A percentile compares a stretch with the other conserved stretches of the same genome.
phyloP scores from a whole-genome alignment of 2,113 vertebrate genomes.

The Laterallus jamaicensis region DNA sequence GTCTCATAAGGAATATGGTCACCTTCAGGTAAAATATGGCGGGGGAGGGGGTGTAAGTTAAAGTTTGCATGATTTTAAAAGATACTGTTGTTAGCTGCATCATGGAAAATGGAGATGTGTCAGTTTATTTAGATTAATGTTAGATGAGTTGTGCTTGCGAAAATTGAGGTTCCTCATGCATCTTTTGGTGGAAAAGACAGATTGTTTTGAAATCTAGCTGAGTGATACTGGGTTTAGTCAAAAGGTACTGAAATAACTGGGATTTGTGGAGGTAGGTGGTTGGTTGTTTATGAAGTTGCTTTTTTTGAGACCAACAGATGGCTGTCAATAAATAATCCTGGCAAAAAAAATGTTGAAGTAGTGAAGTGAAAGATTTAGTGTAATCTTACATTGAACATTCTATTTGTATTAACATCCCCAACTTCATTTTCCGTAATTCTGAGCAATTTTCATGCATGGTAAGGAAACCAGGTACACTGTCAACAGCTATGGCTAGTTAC shows the following conservation, averaged over 20 bases:
- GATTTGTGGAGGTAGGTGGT: neutral
- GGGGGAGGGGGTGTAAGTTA: neutral
- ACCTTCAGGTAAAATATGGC: conserved; percentile 88
- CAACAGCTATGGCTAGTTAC: neutral
- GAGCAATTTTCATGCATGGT: neutral
- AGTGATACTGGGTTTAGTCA: neutral
- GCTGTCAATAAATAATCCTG: neutral
- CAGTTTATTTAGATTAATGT: neutral
- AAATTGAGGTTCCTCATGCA: neutral
- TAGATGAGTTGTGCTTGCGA: neutral
- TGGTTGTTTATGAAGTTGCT: neutral
- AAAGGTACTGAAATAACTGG: neutral
- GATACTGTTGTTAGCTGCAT: neutral
- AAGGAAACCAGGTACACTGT: too few species aligned
- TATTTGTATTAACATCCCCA: neutral
- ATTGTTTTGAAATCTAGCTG: neutral
- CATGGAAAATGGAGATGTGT: neutral
- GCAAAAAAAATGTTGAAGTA: neutral
- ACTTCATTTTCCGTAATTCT: neutral
- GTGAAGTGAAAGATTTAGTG: neutral
- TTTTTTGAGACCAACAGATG: neutral
- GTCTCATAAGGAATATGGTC: conserved; percentile 83
- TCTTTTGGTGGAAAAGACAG: neutral
- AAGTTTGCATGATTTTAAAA: neutral
- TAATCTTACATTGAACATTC: neutral